phyloP scores from a whole-genome alignment of 2,888 invertebrate species.

The Drosophila hamatofila region DNA sequence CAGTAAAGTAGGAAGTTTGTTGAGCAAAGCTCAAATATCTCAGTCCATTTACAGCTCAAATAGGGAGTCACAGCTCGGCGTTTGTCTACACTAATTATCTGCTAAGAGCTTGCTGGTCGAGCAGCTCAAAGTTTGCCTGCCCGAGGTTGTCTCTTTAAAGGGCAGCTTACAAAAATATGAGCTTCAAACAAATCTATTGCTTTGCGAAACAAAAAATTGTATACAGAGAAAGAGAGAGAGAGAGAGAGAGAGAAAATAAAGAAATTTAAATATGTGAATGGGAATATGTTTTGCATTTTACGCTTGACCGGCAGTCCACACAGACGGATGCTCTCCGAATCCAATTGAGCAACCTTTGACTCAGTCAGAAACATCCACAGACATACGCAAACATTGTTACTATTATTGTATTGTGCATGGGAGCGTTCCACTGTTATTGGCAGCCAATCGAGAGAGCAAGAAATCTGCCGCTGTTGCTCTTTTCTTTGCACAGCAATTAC shows the following conservation, averaged over 20 bases:
- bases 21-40: slow-evolving; percentile 3
- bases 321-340: slow-evolving; percentile 38
- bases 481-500: slow-evolving; percentile 57
- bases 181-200: slow-evolving; percentile 22
- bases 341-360: slow-evolving; percentile 41
- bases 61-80: neutral
- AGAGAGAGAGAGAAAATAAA: neutral
- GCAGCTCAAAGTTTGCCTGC: neutral
- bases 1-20: slow-evolving; percentile 17
- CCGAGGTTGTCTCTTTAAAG: no score
- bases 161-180: neutral
- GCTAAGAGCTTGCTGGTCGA: slow-evolving; percentile 4
- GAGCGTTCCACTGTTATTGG: slow-evolving; percentile 55
- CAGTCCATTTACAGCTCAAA: neutral
- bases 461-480: slow-evolving; percentile 36
- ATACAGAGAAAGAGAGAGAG: neutral
- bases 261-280: slow-evolving; percentile 55
- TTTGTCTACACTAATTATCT: slow-evolving; percentile 21
- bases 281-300: slow-evolving; percentile 60
- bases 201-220: slow-evolving; percentile 5
- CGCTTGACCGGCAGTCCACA: slow-evolving; percentile 71
- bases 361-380: slow-evolving; percentile 9
- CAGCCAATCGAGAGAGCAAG: slow-evolving; percentile 54
- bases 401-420: slow-evolving; percentile 17
- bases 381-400: slow-evolving; percentile 6